Evolutionary conservation across 1,140 invertebrate genomes (phyloP).

Genomic region (Medauroidea extradentata): DNA sequence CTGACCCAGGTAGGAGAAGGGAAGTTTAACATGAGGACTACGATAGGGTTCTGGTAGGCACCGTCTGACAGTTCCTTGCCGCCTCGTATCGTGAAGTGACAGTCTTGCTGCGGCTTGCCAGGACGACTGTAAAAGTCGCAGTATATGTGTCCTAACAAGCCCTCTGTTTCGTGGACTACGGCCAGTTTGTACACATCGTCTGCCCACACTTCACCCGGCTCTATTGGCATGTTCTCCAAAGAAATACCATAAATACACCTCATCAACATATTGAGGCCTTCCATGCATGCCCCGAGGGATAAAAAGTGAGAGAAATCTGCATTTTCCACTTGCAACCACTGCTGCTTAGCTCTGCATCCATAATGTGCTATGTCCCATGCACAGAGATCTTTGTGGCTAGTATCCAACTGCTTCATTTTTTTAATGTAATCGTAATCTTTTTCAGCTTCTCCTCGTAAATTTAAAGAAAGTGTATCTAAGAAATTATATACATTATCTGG

Average conservation of each 20-base stretch:
- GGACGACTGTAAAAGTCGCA: slow-evolving; percentile 92
- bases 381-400: not conserved
- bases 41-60: slow-evolving; percentile 86
- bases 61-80: slow-evolving; percentile 76
- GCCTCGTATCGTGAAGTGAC: slow-evolving; percentile 97
- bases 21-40: slow-evolving; percentile 91
- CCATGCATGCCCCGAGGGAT: slow-evolving; percentile 92
- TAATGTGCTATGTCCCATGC: slow-evolving; percentile 86
- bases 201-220: slow-evolving; percentile 79
- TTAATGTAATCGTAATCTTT: slow-evolving; percentile 20
- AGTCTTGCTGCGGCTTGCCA: slow-evolving; percentile 93
- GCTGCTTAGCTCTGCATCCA: slow-evolving; percentile 63
- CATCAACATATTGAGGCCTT: slow-evolving; percentile 85
- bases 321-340: slow-evolving; percentile 60
- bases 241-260: slow-evolving; percentile 74
- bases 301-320: slow-evolving; percentile 83
- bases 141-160: slow-evolving; percentile 89
- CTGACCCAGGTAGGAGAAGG: slow-evolving; percentile 64
- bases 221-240: slow-evolving; percentile 63
- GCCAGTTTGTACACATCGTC: slow-evolving; percentile 84
- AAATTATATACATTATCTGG: slow-evolving; percentile 76
- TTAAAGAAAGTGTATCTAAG: slow-evolving; percentile 68
- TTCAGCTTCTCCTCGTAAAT: slow-evolving; percentile 54
- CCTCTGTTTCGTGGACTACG: slow-evolving; percentile 70
- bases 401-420: not conserved